Evolutionary conservation across 2,888 invertebrate genomes (phyloP).

Genomic region (Cantharis rufa): DNA sequence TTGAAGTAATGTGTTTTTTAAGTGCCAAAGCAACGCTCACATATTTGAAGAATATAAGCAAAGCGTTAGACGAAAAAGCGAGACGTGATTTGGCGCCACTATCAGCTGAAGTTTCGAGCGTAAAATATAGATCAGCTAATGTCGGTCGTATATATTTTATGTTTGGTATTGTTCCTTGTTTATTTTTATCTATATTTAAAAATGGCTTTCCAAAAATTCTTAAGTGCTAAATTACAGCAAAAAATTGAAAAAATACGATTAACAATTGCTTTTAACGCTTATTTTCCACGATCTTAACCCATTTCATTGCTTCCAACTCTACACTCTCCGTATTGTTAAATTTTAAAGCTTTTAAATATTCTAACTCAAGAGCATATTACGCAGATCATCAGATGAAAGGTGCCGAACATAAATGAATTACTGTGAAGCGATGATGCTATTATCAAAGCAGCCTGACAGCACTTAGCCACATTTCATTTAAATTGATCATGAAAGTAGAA

Average conservation of each 20-base stretch:
- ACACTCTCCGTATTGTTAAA: slow-evolving; percentile 9
- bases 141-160: slow-evolving; percentile 13
- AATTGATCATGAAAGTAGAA: slow-evolving; percentile 23
- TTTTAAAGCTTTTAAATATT: slow-evolving; percentile 25
- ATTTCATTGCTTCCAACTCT: neutral
- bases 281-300: neutral
- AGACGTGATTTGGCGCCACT: slow-evolving; percentile 29
- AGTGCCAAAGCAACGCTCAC: slow-evolving; percentile 3
- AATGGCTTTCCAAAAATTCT: neutral
- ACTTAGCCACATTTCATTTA: slow-evolving; percentile 41
- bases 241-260: neutral
- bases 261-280: neutral
- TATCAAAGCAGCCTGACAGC: slow-evolving; percentile 43
- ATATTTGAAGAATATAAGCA: slow-evolving; percentile 13
- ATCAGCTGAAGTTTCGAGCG: slow-evolving; percentile 17
- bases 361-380: slow-evolving; percentile 34
- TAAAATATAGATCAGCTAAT: slow-evolving; percentile 24
- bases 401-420: slow-evolving; percentile 44
- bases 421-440: slow-evolving; percentile 45
- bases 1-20: slow-evolving; percentile 4
- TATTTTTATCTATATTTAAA: slow-evolving; percentile 4
- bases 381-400: slow-evolving; percentile 43
- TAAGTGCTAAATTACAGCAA: neutral
- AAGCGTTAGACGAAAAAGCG: slow-evolving; percentile 23
- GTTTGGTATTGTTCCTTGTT: slow-evolving; percentile 12